Evolutionary conservation across 2,797 vertebrate species (phyloP).

Genomic region (Galagoides demidoff): DNA sequence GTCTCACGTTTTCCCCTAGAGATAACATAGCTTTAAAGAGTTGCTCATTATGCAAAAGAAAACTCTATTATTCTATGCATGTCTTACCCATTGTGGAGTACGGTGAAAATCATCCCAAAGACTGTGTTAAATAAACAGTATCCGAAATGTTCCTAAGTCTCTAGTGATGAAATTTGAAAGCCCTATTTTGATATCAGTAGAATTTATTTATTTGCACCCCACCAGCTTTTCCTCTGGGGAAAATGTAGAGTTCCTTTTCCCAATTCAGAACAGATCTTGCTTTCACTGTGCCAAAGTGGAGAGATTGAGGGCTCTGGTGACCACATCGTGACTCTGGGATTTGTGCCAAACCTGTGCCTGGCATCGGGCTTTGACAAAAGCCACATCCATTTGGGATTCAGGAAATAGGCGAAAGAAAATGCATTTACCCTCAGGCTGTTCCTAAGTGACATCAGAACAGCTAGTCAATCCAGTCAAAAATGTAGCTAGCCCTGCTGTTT

Average conservation of each 20-base stretch:
- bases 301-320: not conserved
- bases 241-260: not conserved
- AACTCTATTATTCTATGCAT: constrained; percentile 5
- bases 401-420: not conserved
- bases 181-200: constrained; percentile 45
- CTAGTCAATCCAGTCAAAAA: not conserved
- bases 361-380: constrained; percentile 1
- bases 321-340: not conserved
- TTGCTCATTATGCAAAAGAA: constrained; percentile 50
- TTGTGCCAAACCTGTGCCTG: constrained; percentile 53
- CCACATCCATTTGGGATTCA: not conserved
- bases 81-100: not conserved
- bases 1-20: not conserved
- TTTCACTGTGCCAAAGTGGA: not conserved
- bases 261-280: not conserved
- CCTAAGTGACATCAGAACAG: constrained; percentile 13
- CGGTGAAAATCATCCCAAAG: constrained; percentile 38
- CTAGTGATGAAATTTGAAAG: constrained; percentile 19
- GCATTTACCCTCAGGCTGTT: constrained; percentile 4
- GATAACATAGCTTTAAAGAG: constrained; percentile 30
- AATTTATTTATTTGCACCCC: constrained; percentile 47
- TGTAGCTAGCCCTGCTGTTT: constrained; percentile 7
- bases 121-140: constrained; percentile 34
- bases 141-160: constrained; percentile 19
- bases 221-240: constrained; percentile 3